Percentiles rank a stretch among this genome's conserved stretches.
Conservation (phyloP, 2,888 invertebrate genomes). For the Polylopha cassiicola region DNA sequence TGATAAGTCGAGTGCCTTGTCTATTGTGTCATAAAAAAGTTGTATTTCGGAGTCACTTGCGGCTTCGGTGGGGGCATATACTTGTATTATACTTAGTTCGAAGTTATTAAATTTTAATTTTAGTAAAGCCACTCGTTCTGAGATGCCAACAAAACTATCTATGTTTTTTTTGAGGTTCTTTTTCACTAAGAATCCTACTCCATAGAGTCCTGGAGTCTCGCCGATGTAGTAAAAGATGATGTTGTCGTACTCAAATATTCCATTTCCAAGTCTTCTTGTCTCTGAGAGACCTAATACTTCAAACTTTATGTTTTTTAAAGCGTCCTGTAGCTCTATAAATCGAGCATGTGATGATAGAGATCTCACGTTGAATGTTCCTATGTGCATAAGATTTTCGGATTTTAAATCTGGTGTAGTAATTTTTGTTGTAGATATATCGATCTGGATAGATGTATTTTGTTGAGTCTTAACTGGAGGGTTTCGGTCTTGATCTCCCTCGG, state of each 20-base stretch:
- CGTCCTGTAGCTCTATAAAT: slow-evolving; percentile 15
- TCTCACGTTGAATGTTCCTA: neutral
- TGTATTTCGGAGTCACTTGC: neutral
- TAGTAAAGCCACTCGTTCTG: slow-evolving; percentile 17
- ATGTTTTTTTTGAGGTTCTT: slow-evolving; percentile 12
- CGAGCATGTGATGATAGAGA: neutral
- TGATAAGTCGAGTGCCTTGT: neutral
- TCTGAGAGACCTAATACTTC: slow-evolving; percentile 22
- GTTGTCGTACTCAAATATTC: slow-evolving; percentile 21
- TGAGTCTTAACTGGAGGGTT: neutral
- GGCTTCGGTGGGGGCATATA: slow-evolving; percentile 18
- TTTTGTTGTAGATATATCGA: no score
- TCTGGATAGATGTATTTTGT: no score
- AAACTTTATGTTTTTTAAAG: slow-evolving; percentile 17
- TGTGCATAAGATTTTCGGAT: no score
- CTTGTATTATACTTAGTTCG: slow-evolving; percentile 20
- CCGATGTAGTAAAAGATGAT: slow-evolving; percentile 20
- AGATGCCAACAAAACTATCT: slow-evolving; percentile 1
- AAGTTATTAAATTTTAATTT: slow-evolving; percentile 18
- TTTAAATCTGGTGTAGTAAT: no score
- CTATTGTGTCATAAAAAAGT: neutral
- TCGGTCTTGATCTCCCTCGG: neutral
- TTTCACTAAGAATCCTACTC: slow-evolving; percentile 23
- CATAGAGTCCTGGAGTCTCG: slow-evolving; percentile 18
- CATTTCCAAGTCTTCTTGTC: slow-evolving; percentile 13